A percentile compares a stretch with the other conserved stretches of the same genome.
These are phyloP conservation scores for Aphaenogaster rudis DNA, from an alignment of 1,140 invertebrate species.

Conservation along the genomic window DNA sequence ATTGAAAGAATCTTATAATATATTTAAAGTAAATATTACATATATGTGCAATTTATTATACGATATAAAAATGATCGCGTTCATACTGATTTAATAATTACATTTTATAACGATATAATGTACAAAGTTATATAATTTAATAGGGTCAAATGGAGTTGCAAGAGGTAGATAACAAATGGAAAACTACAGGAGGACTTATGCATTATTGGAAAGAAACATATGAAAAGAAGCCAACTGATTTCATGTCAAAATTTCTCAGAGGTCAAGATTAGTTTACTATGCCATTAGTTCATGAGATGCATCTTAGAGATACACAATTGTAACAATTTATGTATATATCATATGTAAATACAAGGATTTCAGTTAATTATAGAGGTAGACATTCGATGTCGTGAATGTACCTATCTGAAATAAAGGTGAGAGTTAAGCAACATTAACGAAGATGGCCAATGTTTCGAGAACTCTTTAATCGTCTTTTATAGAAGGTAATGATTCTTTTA, in stretches of 20 bases:
- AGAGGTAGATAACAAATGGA: constrained; percentile 95
- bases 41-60: constrained; percentile 11
- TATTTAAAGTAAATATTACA: not conserved
- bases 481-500: constrained; percentile 80
- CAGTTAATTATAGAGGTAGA: constrained; percentile 16
- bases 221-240: constrained; percentile 95
- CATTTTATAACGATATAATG: not conserved
- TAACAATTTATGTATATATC: constrained; percentile 52
- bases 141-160: constrained; percentile 98
- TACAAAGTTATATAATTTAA: constrained; percentile 61
- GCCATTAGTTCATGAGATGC: constrained; percentile 47
- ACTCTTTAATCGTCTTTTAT: constrained; percentile 78
- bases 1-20: not conserved
- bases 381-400: not conserved
- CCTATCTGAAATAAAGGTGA: constrained; percentile 19
- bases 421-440: constrained; percentile 38
- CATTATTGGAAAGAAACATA: constrained; percentile 94
- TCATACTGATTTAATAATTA: not conserved
- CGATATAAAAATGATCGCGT: not conserved
- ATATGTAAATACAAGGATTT: constrained; percentile 56
- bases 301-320: constrained; percentile 31
- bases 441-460: constrained; percentile 71
- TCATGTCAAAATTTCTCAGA: constrained; percentile 96
- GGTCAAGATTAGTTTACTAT: constrained; percentile 88
- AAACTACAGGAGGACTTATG: constrained; percentile 95